These are phyloP conservation scores for Wasmannia auropunctata DNA, from an alignment of 1,140 invertebrate genomes.

Conservation along the genomic window DNA sequence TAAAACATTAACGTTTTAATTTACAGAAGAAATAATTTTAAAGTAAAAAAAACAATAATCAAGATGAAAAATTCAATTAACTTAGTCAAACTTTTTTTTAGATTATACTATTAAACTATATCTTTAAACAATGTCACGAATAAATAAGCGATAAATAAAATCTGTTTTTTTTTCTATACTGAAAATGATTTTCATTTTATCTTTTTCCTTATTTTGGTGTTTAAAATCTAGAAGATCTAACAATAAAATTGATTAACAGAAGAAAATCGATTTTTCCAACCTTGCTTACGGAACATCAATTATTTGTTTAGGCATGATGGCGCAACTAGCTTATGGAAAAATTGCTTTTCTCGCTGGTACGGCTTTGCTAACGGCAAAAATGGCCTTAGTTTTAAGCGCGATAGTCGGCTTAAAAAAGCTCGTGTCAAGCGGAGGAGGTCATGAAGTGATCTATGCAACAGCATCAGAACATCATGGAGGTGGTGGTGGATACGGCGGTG, in stretches of 20 bases:
- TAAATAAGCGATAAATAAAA: background rate
- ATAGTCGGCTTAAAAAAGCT: slow-evolving; percentile 88
- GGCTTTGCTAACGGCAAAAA: slow-evolving; percentile 89
- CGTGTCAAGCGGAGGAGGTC: slow-evolving; percentile 84
- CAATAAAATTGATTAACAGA: background rate
- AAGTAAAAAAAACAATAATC: background rate
- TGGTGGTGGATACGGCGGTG: slow-evolving; percentile 77
- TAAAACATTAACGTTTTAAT: background rate
- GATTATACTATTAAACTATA: background rate
- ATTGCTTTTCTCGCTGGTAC: slow-evolving; percentile 89
- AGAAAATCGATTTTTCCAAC: background rate
- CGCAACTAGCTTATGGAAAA: slow-evolving; percentile 89
- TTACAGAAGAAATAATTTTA: background rate
- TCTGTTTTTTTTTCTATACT: background rate
- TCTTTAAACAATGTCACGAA: background rate
- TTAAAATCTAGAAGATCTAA: background rate
- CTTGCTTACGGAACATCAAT: slow-evolving; percentile 8
- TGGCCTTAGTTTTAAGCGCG: slow-evolving; percentile 88
- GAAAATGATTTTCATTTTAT: background rate
- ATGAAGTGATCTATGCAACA: slow-evolving; percentile 87
- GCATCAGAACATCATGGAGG: slow-evolving; percentile 82
- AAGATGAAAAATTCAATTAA: background rate
- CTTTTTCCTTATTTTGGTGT: background rate
- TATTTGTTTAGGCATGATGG: slow-evolving; percentile 85
- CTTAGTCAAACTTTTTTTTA: background rate